Base-by-base conservation (phyloP, 2,113 vertebrate genomes). In the Hemicordylus capensis region DNA sequence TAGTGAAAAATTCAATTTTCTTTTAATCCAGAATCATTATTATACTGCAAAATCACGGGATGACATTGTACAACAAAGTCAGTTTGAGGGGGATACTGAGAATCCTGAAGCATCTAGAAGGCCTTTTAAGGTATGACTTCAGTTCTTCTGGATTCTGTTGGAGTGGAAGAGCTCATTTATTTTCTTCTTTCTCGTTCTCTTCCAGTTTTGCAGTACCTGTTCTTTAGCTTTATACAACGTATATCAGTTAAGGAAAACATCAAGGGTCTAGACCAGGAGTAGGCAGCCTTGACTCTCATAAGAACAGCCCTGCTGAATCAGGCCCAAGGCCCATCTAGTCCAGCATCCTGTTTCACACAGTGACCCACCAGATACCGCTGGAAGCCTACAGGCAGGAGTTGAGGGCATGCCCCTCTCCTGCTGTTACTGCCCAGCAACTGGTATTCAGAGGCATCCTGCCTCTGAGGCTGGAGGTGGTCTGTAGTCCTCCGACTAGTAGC, bases 51-150 rank as follows among this genome's bases (percentile, higher is more conserved):
- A 93, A 86, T 87, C 88, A 82, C 95, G 88, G 74, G 90, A 94
- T 61, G 2, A 59, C 26, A 91, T 87, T 80, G 66, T 86, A 85
- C 82, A 93, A 63, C 91, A 94, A n/a, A n/a, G n/a, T 81, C 66
- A 19, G 34, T 82, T 95, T 92, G 89, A 91, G 88, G 92, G 87
- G 88, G 90, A 87, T 74, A 63, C 82, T 87, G 94, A 94, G 89
- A 95, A 94, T 44, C 77, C 83, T 88, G 90, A 89, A 91, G 85
- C 81, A 70, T 85, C 93, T 90, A 92, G 91, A 89, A 93, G 91
- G 92, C 84, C 83, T 76, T 94, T 94, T 81, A 96, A 96, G 95
- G 95, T 96, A 96, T 76, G 77, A 24, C 66, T 79, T 87, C 54
- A 67, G 31, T 80, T 88, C 94, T 94, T 7, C n/a, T 39, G 17